phyloP scores from a whole-genome alignment of 2,113 vertebrate species.

The Sceloporus tristichus region DNA sequence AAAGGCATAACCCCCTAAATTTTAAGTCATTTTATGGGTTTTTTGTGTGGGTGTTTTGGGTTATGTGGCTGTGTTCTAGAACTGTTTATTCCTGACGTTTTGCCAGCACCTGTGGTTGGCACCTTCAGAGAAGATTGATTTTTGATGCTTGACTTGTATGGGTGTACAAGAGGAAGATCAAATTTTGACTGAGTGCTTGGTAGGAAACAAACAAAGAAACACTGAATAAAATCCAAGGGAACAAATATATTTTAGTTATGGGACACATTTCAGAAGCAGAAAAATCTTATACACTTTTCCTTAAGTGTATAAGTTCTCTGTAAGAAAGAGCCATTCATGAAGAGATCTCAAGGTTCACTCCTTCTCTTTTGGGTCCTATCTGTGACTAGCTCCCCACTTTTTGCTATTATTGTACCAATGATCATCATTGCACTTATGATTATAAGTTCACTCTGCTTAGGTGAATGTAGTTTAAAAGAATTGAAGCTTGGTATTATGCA shows the following conservation, averaged over 20 bases:
- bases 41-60: too few species aligned
- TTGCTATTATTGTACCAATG: neutral
- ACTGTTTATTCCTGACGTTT: too few species aligned
- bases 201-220: neutral
- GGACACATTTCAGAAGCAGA: neutral
- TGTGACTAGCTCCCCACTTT: neutral
- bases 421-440: neutral
- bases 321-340: neutral
- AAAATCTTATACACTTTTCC: neutral
- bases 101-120: too few species aligned
- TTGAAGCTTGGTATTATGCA: neutral
- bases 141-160: neutral
- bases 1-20: neutral
- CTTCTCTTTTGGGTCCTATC: neutral
- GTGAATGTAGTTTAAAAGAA: neutral
- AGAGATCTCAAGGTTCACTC: neutral
- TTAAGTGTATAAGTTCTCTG: neutral
- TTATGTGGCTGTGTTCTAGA: too few species aligned
- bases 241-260: neutral
- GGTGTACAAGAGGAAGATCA: neutral
- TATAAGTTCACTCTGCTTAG: neutral
- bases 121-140: too few species aligned
- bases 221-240: neutral
- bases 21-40: neutral
- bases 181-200: neutral